Conservation (phyloP, 2,113 vertebrate genomes). For the Halichoerus grypus region DNA sequence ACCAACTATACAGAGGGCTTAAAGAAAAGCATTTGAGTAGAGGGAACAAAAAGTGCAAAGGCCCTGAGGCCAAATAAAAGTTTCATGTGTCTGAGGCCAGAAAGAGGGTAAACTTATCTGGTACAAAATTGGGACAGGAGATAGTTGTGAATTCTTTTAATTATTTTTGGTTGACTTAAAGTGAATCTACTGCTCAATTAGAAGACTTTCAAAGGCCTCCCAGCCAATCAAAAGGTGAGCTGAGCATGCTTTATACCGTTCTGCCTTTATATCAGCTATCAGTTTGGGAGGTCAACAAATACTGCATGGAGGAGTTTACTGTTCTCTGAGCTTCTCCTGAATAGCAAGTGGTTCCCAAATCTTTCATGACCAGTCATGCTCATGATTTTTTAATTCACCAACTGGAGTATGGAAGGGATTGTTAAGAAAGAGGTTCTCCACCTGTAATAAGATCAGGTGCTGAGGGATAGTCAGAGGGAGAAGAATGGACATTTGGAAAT, state of each 20-base stretch:
- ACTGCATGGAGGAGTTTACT: background rate
- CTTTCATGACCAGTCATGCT: slow-evolving; percentile 25
- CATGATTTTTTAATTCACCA: background rate
- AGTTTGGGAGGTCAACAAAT: background rate
- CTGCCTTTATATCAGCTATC: background rate
- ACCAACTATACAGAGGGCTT: rapidly evolving
- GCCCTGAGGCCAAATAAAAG: background rate
- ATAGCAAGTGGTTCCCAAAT: background rate
- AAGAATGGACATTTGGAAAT: background rate
- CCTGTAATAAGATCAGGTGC: background rate
- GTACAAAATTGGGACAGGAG: background rate
- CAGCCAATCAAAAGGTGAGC: background rate
- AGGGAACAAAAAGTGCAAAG: background rate
- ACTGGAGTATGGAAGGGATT: background rate
- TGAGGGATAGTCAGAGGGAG: background rate
- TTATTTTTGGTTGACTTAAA: background rate
- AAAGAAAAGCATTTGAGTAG: background rate
- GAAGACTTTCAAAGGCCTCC: background rate
- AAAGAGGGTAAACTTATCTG: background rate
- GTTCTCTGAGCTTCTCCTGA: background rate
- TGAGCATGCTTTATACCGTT: background rate
- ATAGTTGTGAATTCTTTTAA: background rate
- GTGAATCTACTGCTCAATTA: background rate
- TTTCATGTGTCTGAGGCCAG: background rate
- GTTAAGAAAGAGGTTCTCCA: background rate